phyloP scores from a whole-genome alignment of 2,797 vertebrate species.

The Falco peregrinus region DNA sequence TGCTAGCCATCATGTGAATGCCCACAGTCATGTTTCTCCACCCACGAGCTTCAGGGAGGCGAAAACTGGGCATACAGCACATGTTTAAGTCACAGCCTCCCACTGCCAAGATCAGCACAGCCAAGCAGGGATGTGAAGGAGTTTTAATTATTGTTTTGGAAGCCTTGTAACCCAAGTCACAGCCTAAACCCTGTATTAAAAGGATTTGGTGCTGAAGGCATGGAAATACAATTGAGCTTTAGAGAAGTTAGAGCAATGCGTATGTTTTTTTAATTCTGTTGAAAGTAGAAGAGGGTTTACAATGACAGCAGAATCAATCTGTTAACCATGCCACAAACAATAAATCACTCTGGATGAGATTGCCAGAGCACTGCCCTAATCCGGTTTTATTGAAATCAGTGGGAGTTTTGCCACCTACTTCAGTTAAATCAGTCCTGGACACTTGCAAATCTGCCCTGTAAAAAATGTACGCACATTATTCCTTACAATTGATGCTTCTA shows the following conservation, averaged over 20 bases:
- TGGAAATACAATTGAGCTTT: neutral
- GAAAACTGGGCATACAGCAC: neutral
- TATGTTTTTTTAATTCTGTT: neutral
- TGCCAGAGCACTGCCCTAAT: conserved; percentile 23
- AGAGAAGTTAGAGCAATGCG: neutral
- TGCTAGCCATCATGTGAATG: conserved; percentile 3
- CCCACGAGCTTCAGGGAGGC: conserved; percentile 14
- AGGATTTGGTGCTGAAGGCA: neutral
- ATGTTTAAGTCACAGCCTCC: neutral
- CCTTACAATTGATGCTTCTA: neutral
- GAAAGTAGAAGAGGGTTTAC: neutral
- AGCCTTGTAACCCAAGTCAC: neutral
- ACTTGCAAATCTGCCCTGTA: neutral
- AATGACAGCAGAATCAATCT: neutral
- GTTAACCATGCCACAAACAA: neutral
- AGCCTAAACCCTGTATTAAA: neutral
- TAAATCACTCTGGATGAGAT: neutral
- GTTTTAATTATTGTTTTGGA: neutral
- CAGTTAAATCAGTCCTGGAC: conserved; percentile 19
- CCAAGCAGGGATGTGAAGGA: neutral
- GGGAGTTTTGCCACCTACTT: conserved; percentile 42
- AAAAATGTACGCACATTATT: rapidly evolving
- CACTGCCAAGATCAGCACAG: neutral
- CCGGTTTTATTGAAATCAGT: neutral
- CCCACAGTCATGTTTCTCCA: conserved; percentile 30